Percentiles rank a stretch among this genome's conserved stretches.
phyloP scores from a whole-genome alignment of 2,113 vertebrate genomes.

The Megaceryle maxima region DNA sequence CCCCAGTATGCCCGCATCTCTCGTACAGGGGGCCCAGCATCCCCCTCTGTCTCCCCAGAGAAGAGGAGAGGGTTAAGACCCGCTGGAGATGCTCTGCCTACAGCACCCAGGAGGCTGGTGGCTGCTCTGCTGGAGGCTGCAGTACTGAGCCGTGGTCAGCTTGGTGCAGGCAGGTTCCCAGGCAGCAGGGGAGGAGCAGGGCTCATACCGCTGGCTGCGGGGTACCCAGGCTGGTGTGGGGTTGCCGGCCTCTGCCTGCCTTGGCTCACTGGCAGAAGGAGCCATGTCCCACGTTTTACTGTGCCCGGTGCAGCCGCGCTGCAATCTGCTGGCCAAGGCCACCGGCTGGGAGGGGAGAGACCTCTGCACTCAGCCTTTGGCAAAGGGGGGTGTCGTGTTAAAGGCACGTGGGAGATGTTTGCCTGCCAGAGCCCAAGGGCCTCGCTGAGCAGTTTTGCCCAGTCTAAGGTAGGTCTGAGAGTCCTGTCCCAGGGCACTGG shows the following conservation, averaged over 20 bases:
- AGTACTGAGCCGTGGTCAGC: accelerated
- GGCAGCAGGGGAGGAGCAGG: not conserved
- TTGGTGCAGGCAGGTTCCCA: not conserved
- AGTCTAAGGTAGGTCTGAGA: too few relatives aligned
- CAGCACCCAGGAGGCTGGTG: not conserved
- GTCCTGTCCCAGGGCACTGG: too few relatives aligned
- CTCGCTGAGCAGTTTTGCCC: too few relatives aligned
- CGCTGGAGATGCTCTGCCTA: not conserved
- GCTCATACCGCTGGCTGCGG: not conserved
- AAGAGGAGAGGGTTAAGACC: not conserved
- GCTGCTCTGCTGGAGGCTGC: accelerated
- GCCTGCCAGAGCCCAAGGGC: too few relatives aligned
- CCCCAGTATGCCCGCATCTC: not conserved
- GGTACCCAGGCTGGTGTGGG: not conserved
- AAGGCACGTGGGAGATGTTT: too few relatives aligned
- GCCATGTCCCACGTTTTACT: not conserved
- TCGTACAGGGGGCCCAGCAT: not conserved
- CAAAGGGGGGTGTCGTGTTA: accelerated
- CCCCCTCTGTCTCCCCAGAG: not conserved
- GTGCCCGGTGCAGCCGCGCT: accelerated
- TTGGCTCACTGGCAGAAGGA: accelerated
- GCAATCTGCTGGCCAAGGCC: not conserved
- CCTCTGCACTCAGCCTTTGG: accelerated
- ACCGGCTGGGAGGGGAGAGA: accelerated
- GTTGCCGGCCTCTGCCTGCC: not conserved